Evolutionary conservation across 2,113 vertebrate genomes (phyloP).

Genomic region (Bambusicola thoracicus): DNA sequence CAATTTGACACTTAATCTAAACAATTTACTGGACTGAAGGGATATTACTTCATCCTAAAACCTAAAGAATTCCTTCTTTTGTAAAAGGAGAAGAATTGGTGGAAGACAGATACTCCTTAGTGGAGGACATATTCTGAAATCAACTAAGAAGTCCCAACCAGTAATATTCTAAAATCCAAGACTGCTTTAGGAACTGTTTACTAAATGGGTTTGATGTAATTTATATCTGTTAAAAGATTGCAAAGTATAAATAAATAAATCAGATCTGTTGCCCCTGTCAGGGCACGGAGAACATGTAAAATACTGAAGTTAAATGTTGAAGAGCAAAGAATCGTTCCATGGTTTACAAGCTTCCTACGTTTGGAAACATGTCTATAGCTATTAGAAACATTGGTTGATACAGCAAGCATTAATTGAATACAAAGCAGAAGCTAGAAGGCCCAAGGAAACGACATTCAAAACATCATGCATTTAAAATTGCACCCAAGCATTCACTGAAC

Average conservation of each 20-base stretch:
- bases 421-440: neutral
- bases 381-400: neutral
- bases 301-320: neutral
- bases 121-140: neutral
- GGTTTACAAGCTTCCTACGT: neutral
- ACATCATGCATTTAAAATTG: neutral
- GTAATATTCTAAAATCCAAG: neutral
- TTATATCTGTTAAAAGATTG: neutral
- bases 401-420: neutral
- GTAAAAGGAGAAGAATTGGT: neutral
- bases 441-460: neutral
- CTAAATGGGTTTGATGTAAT: neutral
- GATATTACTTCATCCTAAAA: neutral
- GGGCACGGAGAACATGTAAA: neutral
- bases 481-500: neutral
- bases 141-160: neutral
- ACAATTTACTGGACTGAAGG: neutral
- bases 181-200: neutral
- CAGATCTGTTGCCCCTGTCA: neutral
- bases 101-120: neutral
- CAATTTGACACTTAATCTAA: neutral
- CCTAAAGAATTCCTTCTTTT: neutral
- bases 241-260: neutral
- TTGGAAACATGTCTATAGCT: neutral
- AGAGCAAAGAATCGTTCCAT: neutral